Base-by-base conservation (phyloP, 2,888 invertebrate genomes). In the Tuta absoluta region DNA sequence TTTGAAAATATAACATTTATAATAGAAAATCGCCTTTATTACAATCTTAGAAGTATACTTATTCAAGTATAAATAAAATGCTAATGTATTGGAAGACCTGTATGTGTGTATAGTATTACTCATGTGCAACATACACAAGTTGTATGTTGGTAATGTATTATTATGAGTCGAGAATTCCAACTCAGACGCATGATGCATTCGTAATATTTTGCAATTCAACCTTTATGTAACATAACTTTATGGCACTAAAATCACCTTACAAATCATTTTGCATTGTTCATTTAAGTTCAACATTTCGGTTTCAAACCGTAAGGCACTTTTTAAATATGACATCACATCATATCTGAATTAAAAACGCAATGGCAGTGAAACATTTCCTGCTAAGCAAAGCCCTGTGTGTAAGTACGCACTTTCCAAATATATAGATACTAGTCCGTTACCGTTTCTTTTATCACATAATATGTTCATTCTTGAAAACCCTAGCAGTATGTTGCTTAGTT, bases 101-200 rank as follows among this genome's bases (percentile, higher is more conserved):
- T 45, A 10, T 33, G 33, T 33, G 10, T 33, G 33, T 33, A n/a
- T n/a, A n/a, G n/a, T n/a, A 45, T 45, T 45, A 45, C 45, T 45
- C 45, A 45, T 45, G n/a, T 45, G 45, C n/a, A 45, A 45, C 33
- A 33, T 62, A 45, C 38, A 19, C 28, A 49, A 19, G 12, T 11
- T 17, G 45, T 45, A n/a, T 45, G 4, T 45, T 51, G 28, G 37
- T 63, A 51, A 38, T 62, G 57, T 65, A 60, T 45, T 45, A 45
- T 45, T 45, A 45, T 45, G 45, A 45, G 45, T 45, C 45, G 45
- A 45, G 45, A 45, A 45, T 45, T 45, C 45, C 45, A 38, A 38
- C 17, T 59, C 19, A 61, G 28, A 37, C 21, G 28, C 77, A 78
- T 80, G 79, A 80, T 80, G 79, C 69, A 69, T 74, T 68, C 63